phyloP scores from a whole-genome alignment of 2,113 vertebrate species.

The Pseudonaja textilis region DNA sequence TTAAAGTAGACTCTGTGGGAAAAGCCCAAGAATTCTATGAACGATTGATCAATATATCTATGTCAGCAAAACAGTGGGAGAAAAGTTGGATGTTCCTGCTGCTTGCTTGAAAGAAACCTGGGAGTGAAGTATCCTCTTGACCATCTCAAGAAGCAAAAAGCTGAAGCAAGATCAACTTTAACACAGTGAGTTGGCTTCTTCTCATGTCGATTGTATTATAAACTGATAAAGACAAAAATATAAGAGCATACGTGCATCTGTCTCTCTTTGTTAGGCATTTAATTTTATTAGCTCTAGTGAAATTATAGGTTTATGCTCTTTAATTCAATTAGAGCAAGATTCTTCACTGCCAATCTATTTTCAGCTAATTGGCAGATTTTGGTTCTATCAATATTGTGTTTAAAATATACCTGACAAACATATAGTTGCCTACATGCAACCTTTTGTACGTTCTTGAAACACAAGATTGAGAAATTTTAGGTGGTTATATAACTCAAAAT shows the following conservation, averaged over 20 bases:
- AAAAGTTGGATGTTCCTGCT: not conserved
- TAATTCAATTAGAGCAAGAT: constrained; percentile 19
- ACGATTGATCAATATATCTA: not conserved
- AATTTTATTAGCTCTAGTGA: not conserved
- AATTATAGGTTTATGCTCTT: not conserved
- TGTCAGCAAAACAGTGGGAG: not conserved
- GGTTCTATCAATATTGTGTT: constrained; percentile 5
- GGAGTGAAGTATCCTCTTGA: not conserved
- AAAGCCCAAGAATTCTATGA: too few relatives aligned
- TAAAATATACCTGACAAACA: constrained; percentile 13
- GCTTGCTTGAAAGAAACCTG: not conserved
- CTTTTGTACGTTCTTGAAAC: constrained; percentile 4
- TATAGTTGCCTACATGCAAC: not conserved
- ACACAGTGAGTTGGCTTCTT: not conserved
- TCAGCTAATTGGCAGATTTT: constrained; percentile 13
- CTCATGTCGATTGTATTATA: not conserved
- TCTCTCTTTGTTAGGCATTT: not conserved
- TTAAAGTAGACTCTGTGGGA: too few relatives aligned
- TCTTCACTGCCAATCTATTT: constrained; percentile 20
- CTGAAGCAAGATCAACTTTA: not conserved
- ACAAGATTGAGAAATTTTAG: not conserved
- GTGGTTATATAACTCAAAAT: not conserved
- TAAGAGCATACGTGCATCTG: not conserved
- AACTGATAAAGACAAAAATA: not conserved
- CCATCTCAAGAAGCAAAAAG: not conserved